Evolutionary conservation across 2,113 vertebrate species (phyloP).

Genomic region (Coptodon rendalli): DNA sequence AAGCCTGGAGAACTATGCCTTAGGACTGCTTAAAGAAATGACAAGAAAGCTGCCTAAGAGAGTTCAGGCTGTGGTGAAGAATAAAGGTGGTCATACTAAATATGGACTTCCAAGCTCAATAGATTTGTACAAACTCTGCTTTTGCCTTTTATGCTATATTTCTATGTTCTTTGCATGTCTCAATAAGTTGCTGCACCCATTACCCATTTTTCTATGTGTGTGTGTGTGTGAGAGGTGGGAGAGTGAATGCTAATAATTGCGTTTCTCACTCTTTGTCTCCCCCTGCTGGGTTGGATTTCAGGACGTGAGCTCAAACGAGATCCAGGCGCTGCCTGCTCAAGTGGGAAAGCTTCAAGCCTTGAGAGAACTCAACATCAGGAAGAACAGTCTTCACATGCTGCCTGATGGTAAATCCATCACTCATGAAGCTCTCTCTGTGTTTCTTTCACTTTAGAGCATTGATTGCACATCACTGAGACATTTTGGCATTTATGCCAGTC

Average conservation of each 20-base stretch:
- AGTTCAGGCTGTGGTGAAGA: not conserved
- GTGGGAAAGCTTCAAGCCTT: constrained; percentile 90
- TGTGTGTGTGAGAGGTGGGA: not conserved
- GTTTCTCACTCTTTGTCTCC: constrained; percentile 11
- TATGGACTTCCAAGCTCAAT: not conserved
- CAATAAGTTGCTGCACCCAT: not conserved
- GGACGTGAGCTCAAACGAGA: constrained; percentile 98
- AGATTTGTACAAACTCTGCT: not conserved
- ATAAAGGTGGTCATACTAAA: not conserved
- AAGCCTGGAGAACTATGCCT: not conserved
- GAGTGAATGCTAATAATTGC: not conserved
- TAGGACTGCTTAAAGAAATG: not conserved
- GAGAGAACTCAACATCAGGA: constrained; percentile 94
- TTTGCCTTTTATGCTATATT: not conserved
- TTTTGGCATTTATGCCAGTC: not conserved
- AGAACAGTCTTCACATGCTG: constrained; percentile 91
- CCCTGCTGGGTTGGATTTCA: constrained; percentile 42
- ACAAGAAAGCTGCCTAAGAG: not conserved
- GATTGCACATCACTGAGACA: not conserved
- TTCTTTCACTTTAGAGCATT: not conserved
- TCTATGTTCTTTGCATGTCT: not conserved
- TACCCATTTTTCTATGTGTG: not conserved
- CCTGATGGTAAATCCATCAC: constrained; percentile 82
- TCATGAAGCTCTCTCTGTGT: not conserved
- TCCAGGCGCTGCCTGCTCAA: constrained; percentile 92